These are phyloP conservation scores for Oryzias woworae DNA, from an alignment of 2,113 vertebrate species.

Conservation along the genomic window DNA sequence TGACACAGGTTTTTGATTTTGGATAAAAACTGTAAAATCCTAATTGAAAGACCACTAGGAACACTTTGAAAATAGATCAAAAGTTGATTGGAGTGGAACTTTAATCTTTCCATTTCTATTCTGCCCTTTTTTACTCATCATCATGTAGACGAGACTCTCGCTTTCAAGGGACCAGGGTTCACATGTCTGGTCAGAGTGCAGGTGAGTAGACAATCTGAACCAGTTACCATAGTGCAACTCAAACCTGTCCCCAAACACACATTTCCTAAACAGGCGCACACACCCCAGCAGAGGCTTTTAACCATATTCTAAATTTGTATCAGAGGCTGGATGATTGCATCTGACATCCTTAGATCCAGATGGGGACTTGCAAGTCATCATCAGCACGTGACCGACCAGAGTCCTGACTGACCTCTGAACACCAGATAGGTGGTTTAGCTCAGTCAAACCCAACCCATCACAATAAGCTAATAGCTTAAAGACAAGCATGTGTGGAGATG, in stretches of 20 bases:
- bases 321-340: slow-evolving; percentile 29
- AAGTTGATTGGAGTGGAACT: too few relatives aligned
- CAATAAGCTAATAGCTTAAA: slow-evolving; percentile 15
- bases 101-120: too few relatives aligned
- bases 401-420: slow-evolving; percentile 27
- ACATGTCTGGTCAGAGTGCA: too few relatives aligned
- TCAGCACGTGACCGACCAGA: slow-evolving; percentile 1
- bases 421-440: slow-evolving; percentile 11
- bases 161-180: too few relatives aligned
- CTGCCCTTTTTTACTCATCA: too few relatives aligned
- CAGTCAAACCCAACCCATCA: slow-evolving; percentile 3
- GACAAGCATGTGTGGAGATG: slow-evolving; percentile 51
- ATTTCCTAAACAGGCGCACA: slow-evolving; percentile 35
- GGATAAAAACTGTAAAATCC: too few relatives aligned
- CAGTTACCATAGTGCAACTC: too few relatives aligned
- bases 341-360: slow-evolving; percentile 34
- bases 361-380: slow-evolving; percentile 16
- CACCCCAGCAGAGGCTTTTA: slow-evolving; percentile 19
- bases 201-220: too few relatives aligned
- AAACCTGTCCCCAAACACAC: slow-evolving; percentile 20
- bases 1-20: too few relatives aligned
- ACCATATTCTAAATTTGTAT: slow-evolving; percentile 40
- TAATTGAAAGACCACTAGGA: too few relatives aligned
- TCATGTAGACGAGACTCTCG: too few relatives aligned
- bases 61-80: too few relatives aligned